Percentiles rank a stretch among this genome's conserved stretches.
Evolutionary conservation across 2,113 vertebrate species (phyloP).

Genomic region (Penelope pileata): DNA sequence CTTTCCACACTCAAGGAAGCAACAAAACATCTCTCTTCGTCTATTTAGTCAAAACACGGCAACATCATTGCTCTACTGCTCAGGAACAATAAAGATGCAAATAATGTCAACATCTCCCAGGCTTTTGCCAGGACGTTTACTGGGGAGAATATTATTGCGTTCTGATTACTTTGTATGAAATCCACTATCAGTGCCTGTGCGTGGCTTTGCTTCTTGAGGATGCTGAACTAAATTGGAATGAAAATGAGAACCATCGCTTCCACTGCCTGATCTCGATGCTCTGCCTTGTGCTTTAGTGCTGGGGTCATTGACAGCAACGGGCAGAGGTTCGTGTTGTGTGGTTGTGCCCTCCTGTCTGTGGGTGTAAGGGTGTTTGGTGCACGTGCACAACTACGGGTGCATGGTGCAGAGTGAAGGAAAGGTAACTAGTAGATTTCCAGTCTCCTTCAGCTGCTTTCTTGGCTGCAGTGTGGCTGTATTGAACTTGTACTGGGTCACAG

Average conservation of each 20-base stretch:
- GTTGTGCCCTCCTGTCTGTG: fast-evolving
- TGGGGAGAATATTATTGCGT: background rate
- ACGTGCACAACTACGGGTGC: fast-evolving
- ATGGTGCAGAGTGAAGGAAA: background rate
- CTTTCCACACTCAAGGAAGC: slow-evolving; percentile 21
- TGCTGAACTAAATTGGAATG: background rate
- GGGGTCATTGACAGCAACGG: background rate
- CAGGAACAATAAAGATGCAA: slow-evolving; percentile 53
- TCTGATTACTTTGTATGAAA: background rate
- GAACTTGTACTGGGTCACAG: background rate
- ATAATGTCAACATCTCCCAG: background rate
- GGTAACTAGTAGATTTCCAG: background rate
- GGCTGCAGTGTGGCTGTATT: background rate
- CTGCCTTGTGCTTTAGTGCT: fast-evolving
- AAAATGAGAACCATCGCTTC: background rate
- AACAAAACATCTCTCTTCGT: slow-evolving; percentile 1
- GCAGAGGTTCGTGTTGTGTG: fast-evolving
- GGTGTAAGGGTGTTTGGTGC: background rate
- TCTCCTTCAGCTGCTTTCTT: background rate
- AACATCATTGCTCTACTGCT: background rate
- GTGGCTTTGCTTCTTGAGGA: background rate
- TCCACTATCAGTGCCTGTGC: background rate
- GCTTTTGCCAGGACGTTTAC: background rate
- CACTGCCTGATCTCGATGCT: background rate
- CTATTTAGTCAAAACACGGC: slow-evolving; percentile 7